These are phyloP conservation scores for Tautogolabrus adspersus DNA, from an alignment of 2,113 vertebrate species.

Conservation along the genomic window DNA sequence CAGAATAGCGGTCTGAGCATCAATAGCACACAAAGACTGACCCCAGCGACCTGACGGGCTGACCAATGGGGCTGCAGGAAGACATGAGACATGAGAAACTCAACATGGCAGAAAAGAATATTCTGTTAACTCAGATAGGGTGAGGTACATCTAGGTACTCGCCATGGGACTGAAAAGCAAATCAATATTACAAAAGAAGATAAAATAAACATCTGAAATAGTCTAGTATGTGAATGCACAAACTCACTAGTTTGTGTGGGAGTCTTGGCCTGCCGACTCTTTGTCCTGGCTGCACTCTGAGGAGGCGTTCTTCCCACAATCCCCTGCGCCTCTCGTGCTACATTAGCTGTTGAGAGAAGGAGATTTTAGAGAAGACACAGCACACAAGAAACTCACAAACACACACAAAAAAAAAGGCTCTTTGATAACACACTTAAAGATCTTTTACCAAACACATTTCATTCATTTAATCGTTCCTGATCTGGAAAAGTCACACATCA, in stretches of 20 bases:
- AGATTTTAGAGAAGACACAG: background rate
- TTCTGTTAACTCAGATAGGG: constrained; percentile 21
- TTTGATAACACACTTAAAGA: too few species aligned
- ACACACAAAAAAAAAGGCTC: too few species aligned
- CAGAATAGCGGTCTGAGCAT: constrained; percentile 83
- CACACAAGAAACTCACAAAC: background rate
- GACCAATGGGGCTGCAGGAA: constrained; percentile 49
- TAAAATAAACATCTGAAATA: background rate
- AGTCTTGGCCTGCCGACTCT: constrained; percentile 73
- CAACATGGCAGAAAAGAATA: background rate
- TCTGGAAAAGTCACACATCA: background rate
- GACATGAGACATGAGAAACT: background rate
- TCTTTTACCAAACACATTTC: too few species aligned
- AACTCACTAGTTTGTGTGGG: constrained; percentile 70
- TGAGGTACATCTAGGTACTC: background rate
- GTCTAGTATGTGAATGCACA: background rate
- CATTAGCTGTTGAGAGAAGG: constrained; percentile 37
- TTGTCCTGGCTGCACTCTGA: constrained; percentile 56
- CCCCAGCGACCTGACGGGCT: constrained; percentile 83
- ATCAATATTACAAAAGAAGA: background rate
- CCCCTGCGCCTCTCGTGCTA: constrained; percentile 48
- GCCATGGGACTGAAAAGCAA: constrained; percentile 1
- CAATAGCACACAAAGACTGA: constrained; percentile 81
- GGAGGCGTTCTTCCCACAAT: constrained; percentile 58
- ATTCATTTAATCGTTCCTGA: too few species aligned